phyloP scores from a whole-genome alignment of 2,797 vertebrate species.

The Chaetophractus vellerosus region DNA sequence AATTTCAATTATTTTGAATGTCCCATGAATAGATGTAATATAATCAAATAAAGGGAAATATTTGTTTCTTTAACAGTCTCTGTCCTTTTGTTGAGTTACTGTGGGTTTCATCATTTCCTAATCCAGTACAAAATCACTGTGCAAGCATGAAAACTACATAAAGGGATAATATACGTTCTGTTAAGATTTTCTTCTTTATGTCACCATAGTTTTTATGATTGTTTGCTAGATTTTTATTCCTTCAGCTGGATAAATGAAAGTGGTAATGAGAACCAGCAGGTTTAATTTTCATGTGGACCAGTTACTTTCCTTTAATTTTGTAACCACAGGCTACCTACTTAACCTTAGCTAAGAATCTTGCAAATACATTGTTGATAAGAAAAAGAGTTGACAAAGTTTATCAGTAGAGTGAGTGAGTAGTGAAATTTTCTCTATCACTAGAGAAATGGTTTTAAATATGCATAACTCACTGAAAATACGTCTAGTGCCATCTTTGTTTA shows the following conservation, averaged over 20 bases:
- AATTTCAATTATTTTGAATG: slow-evolving; percentile 76
- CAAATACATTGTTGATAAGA: slow-evolving; percentile 47
- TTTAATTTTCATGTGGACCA: background rate
- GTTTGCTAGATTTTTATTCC: slow-evolving; percentile 34
- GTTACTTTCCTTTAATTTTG: slow-evolving; percentile 34
- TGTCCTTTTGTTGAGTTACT: slow-evolving; percentile 88
- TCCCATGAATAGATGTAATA: slow-evolving; percentile 84
- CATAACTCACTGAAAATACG: background rate
- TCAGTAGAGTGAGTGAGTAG: slow-evolving; percentile 33
- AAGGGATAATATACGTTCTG: background rate
- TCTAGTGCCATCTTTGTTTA: slow-evolving; percentile 19
- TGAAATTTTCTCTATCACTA: background rate
- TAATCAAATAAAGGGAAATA: slow-evolving; percentile 97
- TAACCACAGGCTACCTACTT: slow-evolving; percentile 8
- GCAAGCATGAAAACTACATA: background rate
- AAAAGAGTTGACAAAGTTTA: background rate
- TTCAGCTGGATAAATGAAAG: slow-evolving; percentile 54
- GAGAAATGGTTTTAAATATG: slow-evolving; percentile 52
- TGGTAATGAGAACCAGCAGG: background rate
- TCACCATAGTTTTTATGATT: slow-evolving; percentile 37
- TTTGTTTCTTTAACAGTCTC: slow-evolving; percentile 94
- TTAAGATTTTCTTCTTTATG: slow-evolving; percentile 51
- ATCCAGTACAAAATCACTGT: slow-evolving; percentile 28
- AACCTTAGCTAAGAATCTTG: slow-evolving; percentile 50
- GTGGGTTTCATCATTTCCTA: slow-evolving; percentile 72